Evolutionary conservation across 2,113 vertebrate genomes (phyloP).

Genomic region (Mormyrus lacerda): DNA sequence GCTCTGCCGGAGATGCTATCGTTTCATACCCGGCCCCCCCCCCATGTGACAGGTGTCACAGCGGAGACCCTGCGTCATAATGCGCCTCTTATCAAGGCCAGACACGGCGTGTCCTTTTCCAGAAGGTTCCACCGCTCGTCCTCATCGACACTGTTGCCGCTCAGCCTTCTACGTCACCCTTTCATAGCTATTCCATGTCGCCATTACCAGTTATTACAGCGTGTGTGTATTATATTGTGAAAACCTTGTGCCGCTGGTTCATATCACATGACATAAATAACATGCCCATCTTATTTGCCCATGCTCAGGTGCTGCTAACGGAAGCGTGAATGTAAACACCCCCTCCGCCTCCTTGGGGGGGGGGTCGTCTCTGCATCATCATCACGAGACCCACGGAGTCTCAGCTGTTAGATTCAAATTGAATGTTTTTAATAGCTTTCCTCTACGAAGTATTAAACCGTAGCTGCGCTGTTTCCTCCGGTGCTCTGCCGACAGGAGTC

Average conservation of each 20-base stretch:
- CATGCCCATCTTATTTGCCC: neutral
- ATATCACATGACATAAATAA: neutral
- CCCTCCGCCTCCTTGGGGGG: neutral
- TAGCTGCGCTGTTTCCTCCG: neutral
- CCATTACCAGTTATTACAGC: neutral
- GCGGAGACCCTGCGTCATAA: neutral
- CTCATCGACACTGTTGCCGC: neutral
- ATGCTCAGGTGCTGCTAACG: neutral
- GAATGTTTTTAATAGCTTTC: neutral
- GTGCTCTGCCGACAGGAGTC: neutral
- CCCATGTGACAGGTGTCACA: constrained; percentile 20
- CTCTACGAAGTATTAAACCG: neutral
- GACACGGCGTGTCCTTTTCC: neutral
- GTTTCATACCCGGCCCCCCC: constrained; percentile 35
- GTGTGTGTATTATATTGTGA: neutral
- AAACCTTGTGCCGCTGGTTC: neutral
- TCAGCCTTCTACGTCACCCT: neutral
- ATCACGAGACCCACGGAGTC: neutral
- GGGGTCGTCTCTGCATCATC: neutral
- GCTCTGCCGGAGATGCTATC: constrained; percentile 38
- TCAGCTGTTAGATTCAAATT: neutral
- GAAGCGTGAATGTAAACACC: neutral
- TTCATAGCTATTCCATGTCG: neutral
- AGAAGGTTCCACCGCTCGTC: neutral
- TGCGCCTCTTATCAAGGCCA: constrained; percentile 17